Base-by-base conservation (phyloP, 2,113 vertebrate genomes). In the Phalacrocorax aristotelis region DNA sequence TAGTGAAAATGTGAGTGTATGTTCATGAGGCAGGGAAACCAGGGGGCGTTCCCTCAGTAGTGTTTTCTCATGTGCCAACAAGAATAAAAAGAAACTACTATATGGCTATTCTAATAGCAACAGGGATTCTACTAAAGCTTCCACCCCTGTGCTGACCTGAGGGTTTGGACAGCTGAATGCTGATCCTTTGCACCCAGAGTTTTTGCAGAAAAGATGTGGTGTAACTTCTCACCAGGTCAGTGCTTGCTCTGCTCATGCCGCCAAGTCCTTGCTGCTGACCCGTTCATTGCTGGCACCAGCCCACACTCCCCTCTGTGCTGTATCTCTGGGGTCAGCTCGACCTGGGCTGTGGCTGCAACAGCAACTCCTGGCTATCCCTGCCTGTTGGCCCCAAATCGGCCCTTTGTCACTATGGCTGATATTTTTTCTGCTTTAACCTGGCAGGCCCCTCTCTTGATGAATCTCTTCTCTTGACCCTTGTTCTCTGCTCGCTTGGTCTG, bases 281-380 rank as follows among this genome's bases (percentile, higher is more conserved):
- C 8, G 2, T 34, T 51, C 22, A 5, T 51, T 40, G 51, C 7
- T 64, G 62, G 68, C 80, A 66, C 11, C 48, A 17, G 58, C 1
- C 0, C 2, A 1, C 11, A 1, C 13, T 71, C 30, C 29, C 15
- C 46, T 76, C 61, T 3, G 1, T 25, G 57, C 46, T 29, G 2
- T 23, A 1, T 51, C 62, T 14, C 65, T 16, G 66, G 25, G 62
- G 52, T 79, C 84, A 77, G 49, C 38, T 3, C 1, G 15, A 65
- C 77, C 76, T 38, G 51, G 54, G 16, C 64, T 54, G 7, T 6
- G 83, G 15, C 57, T 80, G 54, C 44, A 60, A 5, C 13, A 46
- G 48, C 65, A 79, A 5, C 54, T 52, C 44, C 69, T 52, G 44
- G 46, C 70, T 51, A 27, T 11, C n/a, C 44, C 62, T 49, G 54